Evolutionary conservation across 2,113 vertebrate species (phyloP).

Genomic region (Prochilodus magdalenae): DNA sequence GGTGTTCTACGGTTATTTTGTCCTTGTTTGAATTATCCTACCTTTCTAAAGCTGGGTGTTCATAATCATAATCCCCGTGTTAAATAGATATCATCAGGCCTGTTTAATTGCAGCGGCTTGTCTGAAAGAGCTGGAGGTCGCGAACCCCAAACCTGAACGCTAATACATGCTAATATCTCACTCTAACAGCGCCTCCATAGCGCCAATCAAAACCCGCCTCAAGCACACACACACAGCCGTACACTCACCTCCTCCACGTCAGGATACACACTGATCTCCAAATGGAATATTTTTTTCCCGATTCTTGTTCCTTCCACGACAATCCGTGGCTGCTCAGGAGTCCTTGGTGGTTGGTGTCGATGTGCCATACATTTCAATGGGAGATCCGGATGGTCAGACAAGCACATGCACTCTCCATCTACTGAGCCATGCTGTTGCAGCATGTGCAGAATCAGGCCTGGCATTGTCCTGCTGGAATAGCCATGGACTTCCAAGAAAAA

Average conservation of each 20-base stretch:
- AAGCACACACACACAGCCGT: neutral
- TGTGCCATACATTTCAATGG: no score
- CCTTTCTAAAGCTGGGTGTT: neutral
- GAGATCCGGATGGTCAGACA: no score
- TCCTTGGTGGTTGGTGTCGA: no score
- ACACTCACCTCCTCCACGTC: neutral
- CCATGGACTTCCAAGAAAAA: no score
- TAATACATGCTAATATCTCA: constrained; percentile 54
- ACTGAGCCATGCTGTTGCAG: no score
- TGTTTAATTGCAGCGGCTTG: constrained; percentile 66
- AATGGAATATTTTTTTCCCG: no score
- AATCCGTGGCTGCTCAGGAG: no score
- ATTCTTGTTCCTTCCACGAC: no score
- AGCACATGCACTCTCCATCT: no score
- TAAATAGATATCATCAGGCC: constrained; percentile 70
- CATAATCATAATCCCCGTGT: constrained; percentile 49
- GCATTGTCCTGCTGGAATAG: no score
- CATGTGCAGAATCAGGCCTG: no score
- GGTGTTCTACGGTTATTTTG: neutral
- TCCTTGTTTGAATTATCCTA: neutral
- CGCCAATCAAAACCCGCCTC: constrained; percentile 61
- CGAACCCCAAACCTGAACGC: constrained; percentile 65
- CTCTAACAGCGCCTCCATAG: constrained; percentile 62
- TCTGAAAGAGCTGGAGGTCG: constrained; percentile 45
- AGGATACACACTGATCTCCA: no score